A percentile compares a stretch with the other conserved stretches of the same genome.
These are phyloP conservation scores for Sminthurinus aureus DNA, from an alignment of 2,888 invertebrate species.

Conservation along the genomic window DNA sequence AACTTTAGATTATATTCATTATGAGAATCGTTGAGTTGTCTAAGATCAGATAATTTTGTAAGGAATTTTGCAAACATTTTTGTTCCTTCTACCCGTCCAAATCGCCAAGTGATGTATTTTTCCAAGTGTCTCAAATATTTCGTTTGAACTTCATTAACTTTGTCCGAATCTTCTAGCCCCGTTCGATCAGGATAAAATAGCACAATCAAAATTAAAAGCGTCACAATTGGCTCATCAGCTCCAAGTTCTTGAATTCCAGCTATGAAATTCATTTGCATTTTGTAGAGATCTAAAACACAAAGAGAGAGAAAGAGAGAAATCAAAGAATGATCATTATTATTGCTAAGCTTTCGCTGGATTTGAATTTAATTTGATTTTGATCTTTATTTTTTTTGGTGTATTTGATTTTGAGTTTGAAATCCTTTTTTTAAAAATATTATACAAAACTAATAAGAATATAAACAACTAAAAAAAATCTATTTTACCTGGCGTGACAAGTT, in stretches of 20 bases:
- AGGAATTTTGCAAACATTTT: conserved; percentile 61
- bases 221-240: conserved; percentile 63
- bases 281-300: conserved; percentile 61
- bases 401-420: no score
- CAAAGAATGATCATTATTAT: no score
- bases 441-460: no score
- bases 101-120: conserved; percentile 53
- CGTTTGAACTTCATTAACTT: conserved; percentile 61
- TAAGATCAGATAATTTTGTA: conserved; percentile 63
- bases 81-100: conserved; percentile 45
- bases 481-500: conserved; percentile 55
- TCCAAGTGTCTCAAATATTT: conserved; percentile 62
- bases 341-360: no score
- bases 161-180: conserved; percentile 61
- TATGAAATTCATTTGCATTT: conserved; percentile 64
- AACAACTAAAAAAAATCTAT: no score
- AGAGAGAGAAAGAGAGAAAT: no score
- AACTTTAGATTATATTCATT: conserved; percentile 61
- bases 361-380: no score
- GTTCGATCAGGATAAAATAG: conserved; percentile 64
- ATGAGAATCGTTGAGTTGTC: conserved; percentile 62
- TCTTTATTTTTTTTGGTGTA: no score
- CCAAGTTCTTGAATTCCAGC: conserved; percentile 62
- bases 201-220: conserved; percentile 64
- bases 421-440: no score